Evolutionary conservation across 2,888 invertebrate species (phyloP).

Genomic region (Acleris emargana): DNA sequence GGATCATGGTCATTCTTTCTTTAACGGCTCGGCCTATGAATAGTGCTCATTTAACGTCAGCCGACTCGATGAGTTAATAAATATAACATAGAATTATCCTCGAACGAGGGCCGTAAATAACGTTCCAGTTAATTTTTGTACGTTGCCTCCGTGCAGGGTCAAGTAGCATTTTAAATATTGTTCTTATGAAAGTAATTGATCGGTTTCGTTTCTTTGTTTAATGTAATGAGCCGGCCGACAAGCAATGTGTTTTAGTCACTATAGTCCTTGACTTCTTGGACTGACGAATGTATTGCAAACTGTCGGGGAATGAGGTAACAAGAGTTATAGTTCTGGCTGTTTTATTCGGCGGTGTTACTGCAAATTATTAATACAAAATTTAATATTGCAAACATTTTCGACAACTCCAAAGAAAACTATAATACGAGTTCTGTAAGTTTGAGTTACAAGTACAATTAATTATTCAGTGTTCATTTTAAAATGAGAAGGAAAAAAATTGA

Average conservation of each 20-base stretch:
- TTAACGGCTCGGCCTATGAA: constrained; percentile 47
- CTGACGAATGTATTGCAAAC: constrained; percentile 28
- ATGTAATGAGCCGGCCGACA: constrained; percentile 52
- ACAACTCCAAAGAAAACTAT: too few relatives aligned
- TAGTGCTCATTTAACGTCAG: constrained; percentile 54
- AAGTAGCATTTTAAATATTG: constrained; percentile 65
- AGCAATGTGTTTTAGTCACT: constrained; percentile 50
- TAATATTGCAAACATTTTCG: too few relatives aligned
- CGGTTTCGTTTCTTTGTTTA: constrained; percentile 63
- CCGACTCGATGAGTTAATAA: constrained; percentile 64
- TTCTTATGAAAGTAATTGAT: constrained; percentile 65
- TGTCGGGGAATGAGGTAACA: constrained; percentile 6
- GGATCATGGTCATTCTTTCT: too few relatives aligned
- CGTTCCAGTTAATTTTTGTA: constrained; percentile 67
- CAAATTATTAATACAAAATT: too few relatives aligned
- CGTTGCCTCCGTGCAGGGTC: constrained; percentile 63
- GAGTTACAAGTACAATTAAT: too few relatives aligned
- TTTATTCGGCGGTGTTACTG: neutral
- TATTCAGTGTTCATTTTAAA: too few relatives aligned
- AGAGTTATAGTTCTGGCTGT: neutral
- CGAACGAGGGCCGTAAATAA: constrained; percentile 63
- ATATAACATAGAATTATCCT: constrained; percentile 66
- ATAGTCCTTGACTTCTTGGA: constrained; percentile 48
- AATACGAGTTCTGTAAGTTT: too few relatives aligned
- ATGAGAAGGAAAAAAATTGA: too few relatives aligned